These are phyloP conservation scores for Flabesymbios commensalis DNA, from an alignment of 2,888 invertebrate species.

Conservation along the genomic window DNA sequence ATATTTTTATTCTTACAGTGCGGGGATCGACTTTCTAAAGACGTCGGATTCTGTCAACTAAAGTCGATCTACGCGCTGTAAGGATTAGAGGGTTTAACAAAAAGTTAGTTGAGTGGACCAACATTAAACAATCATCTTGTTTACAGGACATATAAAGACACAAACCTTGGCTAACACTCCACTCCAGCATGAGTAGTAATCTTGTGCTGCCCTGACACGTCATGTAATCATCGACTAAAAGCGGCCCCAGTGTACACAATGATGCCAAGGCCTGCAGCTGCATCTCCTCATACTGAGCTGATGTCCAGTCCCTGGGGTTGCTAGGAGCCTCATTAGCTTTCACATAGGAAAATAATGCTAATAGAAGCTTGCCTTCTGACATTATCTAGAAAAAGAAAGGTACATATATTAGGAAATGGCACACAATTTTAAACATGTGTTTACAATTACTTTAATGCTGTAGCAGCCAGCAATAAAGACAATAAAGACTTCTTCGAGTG, in stretches of 20 bases:
- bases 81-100: too few relatives aligned
- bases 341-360: slow-evolving; percentile 58
- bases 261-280: slow-evolving; percentile 59
- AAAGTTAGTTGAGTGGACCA: too few relatives aligned
- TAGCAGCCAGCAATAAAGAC: too few relatives aligned
- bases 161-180: slow-evolving; percentile 58
- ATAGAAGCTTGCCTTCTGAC: slow-evolving; percentile 56
- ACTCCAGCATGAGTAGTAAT: slow-evolving; percentile 57
- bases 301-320: slow-evolving; percentile 54
- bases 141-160: background rate
- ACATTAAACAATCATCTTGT: too few relatives aligned
- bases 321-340: slow-evolving; percentile 50
- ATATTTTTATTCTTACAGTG: too few relatives aligned
- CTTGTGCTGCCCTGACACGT: slow-evolving; percentile 59
- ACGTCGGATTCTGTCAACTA: too few relatives aligned
- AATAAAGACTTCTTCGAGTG: too few relatives aligned
- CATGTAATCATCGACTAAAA: slow-evolving; percentile 59
- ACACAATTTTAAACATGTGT: background rate
- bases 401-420: background rate
- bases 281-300: slow-evolving; percentile 60
- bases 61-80: too few relatives aligned
- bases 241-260: slow-evolving; percentile 55
- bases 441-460: too few relatives aligned
- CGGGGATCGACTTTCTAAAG: too few relatives aligned
- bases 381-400: slow-evolving; percentile 48